These are phyloP conservation scores for Tyrophagus putrescentiae DNA, from an alignment of 1,140 invertebrate genomes.

Conservation along the genomic window DNA sequence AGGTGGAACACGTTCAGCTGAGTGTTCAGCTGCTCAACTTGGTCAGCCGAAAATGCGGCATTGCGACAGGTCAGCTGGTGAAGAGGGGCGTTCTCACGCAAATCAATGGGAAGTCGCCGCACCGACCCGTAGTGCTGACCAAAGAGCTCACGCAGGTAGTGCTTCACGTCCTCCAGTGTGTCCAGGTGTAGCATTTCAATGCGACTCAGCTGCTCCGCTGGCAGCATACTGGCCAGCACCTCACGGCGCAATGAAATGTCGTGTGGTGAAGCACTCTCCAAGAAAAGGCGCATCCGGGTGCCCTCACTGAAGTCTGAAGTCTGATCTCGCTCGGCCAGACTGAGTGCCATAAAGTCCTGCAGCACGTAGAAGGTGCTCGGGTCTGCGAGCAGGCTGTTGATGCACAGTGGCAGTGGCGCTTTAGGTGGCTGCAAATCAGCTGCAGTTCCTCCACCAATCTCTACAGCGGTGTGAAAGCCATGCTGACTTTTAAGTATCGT, in stretches of 20 bases:
- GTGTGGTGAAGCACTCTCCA: not conserved
- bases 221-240: not conserved
- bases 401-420: not conserved
- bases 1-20: not conserved
- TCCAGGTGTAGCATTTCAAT: no score
- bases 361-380: not conserved
- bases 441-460: not conserved
- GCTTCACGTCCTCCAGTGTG: no score
- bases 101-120: slow-evolving; percentile 7
- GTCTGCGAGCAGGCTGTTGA: not conserved
- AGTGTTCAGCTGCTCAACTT: not conserved
- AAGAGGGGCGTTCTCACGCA: not conserved
- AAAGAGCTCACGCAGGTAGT: not conserved
- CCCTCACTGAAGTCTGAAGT: not conserved
- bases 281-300: not conserved
- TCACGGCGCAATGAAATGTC: not conserved
- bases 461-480: not conserved
- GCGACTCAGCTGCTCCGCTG: no score
- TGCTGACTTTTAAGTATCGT: slow-evolving; percentile 8
- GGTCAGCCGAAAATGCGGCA: not conserved
- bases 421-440: not conserved
- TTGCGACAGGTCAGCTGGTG: not conserved
- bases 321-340: not conserved
- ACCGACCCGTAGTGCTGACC: not conserved
- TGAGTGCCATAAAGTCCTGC: not conserved